A percentile compares a stretch with the other conserved stretches of the same genome.
Conservation (phyloP, 2,113 vertebrate genomes). For the Corythornis madagascariensis region DNA sequence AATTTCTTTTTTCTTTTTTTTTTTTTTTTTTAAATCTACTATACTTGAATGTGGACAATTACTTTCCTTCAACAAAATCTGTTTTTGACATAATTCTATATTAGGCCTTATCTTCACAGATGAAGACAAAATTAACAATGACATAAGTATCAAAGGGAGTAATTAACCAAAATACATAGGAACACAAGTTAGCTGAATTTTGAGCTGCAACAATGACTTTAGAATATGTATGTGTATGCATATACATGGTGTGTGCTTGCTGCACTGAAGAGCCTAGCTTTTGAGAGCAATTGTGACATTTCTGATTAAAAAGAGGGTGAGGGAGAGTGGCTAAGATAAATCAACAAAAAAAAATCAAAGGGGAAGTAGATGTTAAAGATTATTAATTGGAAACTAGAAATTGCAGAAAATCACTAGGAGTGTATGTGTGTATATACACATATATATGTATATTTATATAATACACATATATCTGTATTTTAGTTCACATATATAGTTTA, state of each 20-base stretch:
- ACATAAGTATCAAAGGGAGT: background rate
- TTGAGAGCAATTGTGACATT: background rate
- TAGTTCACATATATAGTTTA: background rate
- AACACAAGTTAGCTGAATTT: background rate
- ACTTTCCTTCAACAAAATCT: background rate
- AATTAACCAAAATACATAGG: background rate
- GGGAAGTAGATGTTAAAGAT: background rate
- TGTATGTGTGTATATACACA: background rate
- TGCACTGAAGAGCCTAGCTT: background rate
- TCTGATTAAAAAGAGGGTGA: background rate
- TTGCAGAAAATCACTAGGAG: background rate
- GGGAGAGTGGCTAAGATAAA: background rate
- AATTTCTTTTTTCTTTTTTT: background rate
- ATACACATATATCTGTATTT: background rate
- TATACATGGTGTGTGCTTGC: rapidly evolving
- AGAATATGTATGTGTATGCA: background rate
- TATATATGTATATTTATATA: too few species aligned
- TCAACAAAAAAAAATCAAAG: background rate
- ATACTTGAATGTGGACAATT: background rate
- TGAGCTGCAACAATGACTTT: background rate
- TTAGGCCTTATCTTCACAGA: background rate
- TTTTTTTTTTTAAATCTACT: too few species aligned
- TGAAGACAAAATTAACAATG: background rate
- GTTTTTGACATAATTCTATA: background rate
- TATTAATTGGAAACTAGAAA: background rate